Evolutionary conservation across 2,888 invertebrate genomes (phyloP).

Genomic region (Cryptosula pallasiana): DNA sequence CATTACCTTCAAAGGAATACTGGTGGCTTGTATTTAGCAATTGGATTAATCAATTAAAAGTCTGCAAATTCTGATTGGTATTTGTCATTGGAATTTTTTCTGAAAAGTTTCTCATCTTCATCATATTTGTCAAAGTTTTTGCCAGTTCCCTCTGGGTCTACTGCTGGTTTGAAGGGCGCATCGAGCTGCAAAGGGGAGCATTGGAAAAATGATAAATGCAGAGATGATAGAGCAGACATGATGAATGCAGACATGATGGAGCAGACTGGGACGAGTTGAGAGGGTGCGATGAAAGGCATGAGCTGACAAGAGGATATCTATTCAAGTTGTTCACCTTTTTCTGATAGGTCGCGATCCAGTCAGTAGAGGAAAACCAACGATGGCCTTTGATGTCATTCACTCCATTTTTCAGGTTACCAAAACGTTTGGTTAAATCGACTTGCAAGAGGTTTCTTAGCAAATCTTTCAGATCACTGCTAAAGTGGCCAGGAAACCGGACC

Average conservation of each 20-base stretch:
- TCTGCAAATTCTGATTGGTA: conserved; percentile 25
- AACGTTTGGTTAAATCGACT: conserved; percentile 88
- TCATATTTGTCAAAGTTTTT: conserved; percentile 25
- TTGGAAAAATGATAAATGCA: no score
- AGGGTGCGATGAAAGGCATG: neutral
- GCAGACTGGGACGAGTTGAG: neutral
- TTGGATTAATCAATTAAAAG: conserved; percentile 15
- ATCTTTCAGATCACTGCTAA: conserved; percentile 93
- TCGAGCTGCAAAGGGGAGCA: neutral
- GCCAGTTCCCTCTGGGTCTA: conserved; percentile 10
- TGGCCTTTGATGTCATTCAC: conserved; percentile 97
- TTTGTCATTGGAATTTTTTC: conserved; percentile 23
- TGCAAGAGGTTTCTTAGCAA: conserved; percentile 75
- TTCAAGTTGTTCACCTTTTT: no score
- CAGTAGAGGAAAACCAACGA: conserved; percentile 94
- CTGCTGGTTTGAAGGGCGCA: conserved; percentile 22
- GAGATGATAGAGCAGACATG: no score
- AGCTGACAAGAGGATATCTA: neutral
- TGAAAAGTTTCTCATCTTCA: conserved; percentile 11
- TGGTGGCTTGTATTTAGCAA: neutral
- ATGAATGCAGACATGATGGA: no score
- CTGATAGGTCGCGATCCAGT: conserved; percentile 97
- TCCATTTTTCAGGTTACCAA: conserved; percentile 93
- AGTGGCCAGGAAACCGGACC: conserved; percentile 91
- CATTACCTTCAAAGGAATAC: no score